phyloP scores from a whole-genome alignment of 2,888 invertebrate genomes.

The Lydus trimaculatus region DNA sequence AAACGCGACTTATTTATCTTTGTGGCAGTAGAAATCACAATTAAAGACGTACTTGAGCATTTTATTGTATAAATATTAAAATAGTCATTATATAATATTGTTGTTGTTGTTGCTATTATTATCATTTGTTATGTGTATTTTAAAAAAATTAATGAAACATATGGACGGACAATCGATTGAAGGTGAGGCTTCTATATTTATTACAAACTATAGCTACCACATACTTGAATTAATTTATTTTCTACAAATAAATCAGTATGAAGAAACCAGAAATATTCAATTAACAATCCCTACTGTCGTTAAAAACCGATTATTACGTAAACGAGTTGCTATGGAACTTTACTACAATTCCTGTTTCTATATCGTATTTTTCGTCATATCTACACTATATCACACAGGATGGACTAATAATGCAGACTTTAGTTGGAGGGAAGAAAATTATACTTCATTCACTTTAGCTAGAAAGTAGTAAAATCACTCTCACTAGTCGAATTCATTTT shows the following conservation, averaged over 20 bases:
- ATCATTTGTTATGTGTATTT: not conserved
- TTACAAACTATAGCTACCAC: not conserved
- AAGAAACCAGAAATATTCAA: not conserved
- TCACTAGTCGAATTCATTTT: too few species aligned
- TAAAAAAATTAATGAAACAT: not conserved
- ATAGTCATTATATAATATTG: not conserved
- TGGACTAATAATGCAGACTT: too few species aligned
- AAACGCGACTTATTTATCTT: not conserved
- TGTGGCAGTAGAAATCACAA: not conserved
- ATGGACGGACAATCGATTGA: not conserved
- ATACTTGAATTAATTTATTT: constrained; percentile 5
- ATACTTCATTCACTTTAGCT: too few species aligned
- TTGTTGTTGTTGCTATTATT: not conserved
- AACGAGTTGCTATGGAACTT: too few species aligned
- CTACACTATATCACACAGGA: too few species aligned
- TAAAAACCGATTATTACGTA: too few species aligned
- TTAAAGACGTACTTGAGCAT: not conserved
- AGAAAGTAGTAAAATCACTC: too few species aligned
- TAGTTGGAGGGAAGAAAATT: too few species aligned
- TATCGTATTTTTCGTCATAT: too few species aligned
- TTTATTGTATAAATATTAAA: not conserved
- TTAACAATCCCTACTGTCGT: not conserved
- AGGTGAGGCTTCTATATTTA: constrained; percentile 3
- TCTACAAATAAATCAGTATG: not conserved
- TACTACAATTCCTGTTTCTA: too few species aligned